Evolutionary conservation across 1,140 invertebrate genomes (phyloP), one percentile per base, ranked within the genome.

Genomic region (Armadillidium nasatum): DNA sequence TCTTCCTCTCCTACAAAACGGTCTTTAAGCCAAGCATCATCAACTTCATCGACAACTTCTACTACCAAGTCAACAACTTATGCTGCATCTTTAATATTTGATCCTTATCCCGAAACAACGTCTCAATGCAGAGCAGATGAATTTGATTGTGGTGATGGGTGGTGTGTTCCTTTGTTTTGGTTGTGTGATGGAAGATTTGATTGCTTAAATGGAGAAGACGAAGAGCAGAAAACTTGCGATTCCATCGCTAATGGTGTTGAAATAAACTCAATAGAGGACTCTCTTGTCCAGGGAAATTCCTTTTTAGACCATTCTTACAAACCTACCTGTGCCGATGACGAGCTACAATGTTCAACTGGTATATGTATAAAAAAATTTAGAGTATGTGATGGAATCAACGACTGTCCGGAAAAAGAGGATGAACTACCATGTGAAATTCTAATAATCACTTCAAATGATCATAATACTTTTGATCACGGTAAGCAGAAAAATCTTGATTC

Each of bases 101-200:
- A 60, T 15, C 50, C 11, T 60, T 60, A 15, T 60, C 50, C 50
- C 19, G 50, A 60, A 60, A 60, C 50, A 15, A 60, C 50, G 4
- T 60, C 50, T 60, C 46, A 67, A 15, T 75, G 73, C 60, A 67
- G 73, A 10, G 73, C 54, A 19, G 73, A 75, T 22, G 73, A 75
- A 15, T 75, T 75, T 69, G 73, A 75, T 54, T 75, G 73, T 54
- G 73, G 73, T 33, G 66, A 67, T 13, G 73, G 73, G 13, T 75
- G 73, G 73, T 75, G 73, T 33, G 73, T 75, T 4, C 73, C 73
- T 13, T 22, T 60, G 7, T 75, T 75, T 54, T 75, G 73, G 73
- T 67, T 75, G 6, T 75, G 73, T 11, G 73, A 75, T 66, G 73
- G 73, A 22, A 46, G 69, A 11, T 75, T 75, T 44, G 73, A 75